These are phyloP conservation scores for Anguilla japonica DNA, from an alignment of 2,113 vertebrate species.

Conservation along the genomic window DNA sequence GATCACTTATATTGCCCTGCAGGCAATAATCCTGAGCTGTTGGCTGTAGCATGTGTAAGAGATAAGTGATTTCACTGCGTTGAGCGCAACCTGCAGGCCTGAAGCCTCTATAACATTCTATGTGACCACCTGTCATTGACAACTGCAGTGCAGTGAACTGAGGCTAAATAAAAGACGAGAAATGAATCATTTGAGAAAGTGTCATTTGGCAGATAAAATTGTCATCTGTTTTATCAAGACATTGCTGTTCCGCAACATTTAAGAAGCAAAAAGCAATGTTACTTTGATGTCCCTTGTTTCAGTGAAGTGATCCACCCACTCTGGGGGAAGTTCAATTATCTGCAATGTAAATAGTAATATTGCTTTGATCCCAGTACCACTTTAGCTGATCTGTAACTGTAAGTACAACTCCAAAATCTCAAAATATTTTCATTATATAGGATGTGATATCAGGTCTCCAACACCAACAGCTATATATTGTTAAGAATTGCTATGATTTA, in stretches of 20 bases:
- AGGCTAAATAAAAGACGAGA: too few relatives aligned
- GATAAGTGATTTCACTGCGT: background rate
- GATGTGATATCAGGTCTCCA: background rate
- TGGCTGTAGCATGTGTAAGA: background rate
- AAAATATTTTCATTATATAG: background rate
- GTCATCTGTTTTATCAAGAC: background rate
- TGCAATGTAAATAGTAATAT: background rate
- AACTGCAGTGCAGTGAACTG: too few relatives aligned
- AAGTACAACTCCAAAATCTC: background rate
- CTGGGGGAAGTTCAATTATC: background rate
- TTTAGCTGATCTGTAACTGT: background rate
- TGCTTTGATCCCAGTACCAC: background rate
- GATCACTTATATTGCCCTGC: background rate
- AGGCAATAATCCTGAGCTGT: background rate
- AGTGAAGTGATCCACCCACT: background rate
- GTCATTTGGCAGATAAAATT: background rate
- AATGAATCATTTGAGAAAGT: background rate
- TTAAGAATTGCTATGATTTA: background rate
- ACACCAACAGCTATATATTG: background rate
- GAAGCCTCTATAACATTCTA: background rate
- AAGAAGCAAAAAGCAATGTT: background rate
- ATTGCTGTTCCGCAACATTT: background rate
- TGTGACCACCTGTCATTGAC: background rate
- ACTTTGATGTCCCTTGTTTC: background rate
- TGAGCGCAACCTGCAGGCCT: background rate